Percentiles rank a stretch among this genome's conserved stretches.
phyloP scores from a whole-genome alignment of 2,113 vertebrate species.

The Lagenorhynchus albirostris region DNA sequence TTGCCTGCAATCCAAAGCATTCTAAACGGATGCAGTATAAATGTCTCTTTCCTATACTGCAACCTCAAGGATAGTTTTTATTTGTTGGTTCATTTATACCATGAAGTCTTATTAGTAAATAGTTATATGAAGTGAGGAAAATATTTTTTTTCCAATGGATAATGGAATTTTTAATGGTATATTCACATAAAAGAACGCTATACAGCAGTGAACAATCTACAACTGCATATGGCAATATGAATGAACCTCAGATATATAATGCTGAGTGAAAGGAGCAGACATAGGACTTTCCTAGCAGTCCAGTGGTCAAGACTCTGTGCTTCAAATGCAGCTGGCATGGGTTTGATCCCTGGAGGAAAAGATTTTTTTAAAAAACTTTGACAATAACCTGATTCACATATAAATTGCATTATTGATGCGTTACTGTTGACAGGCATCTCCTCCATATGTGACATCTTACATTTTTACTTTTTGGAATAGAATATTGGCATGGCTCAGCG shows the following conservation, averaged over 20 bases:
- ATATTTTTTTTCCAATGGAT: not conserved
- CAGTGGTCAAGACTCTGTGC: too few relatives aligned
- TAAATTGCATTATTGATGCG: not conserved
- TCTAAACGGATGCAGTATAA: not conserved
- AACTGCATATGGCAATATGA: too few relatives aligned
- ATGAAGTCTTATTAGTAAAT: not conserved
- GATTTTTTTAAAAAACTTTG: not conserved
- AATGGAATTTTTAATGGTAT: too few relatives aligned
- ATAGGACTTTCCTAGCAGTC: too few relatives aligned
- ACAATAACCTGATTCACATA: not conserved
- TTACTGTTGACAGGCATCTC: not conserved
- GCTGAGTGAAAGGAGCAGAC: too few relatives aligned
- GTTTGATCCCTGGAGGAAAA: not conserved
- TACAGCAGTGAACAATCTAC: too few relatives aligned
- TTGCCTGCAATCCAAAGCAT: not conserved
- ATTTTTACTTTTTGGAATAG: slow-evolving; percentile 17
- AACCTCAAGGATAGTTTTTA: not conserved
- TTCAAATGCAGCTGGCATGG: too few relatives aligned
- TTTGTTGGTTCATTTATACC: not conserved
- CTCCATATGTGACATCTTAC: not conserved
- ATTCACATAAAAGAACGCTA: too few relatives aligned
- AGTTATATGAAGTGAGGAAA: not conserved
- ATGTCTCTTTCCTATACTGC: not conserved
- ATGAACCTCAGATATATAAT: too few relatives aligned
- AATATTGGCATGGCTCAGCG: not conserved